Evolutionary conservation across 1,140 invertebrate genomes (phyloP).

Genomic region (Maconellicoccus hirsutus): DNA sequence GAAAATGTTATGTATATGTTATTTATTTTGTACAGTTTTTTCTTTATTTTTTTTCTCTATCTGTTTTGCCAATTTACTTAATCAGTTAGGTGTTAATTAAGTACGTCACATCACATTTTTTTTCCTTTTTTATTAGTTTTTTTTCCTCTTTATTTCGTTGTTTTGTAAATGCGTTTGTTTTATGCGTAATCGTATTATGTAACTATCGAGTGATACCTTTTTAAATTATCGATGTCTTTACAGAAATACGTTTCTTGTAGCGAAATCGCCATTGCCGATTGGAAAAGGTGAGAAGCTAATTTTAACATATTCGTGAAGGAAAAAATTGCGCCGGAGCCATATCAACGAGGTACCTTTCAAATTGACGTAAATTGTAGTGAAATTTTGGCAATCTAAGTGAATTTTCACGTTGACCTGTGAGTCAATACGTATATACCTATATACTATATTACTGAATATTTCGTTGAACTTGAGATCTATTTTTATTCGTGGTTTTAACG

Average conservation of each 20-base stretch:
- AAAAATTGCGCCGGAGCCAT: background rate
- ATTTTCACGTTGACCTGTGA: background rate
- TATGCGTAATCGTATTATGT: background rate
- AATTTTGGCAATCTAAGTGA: background rate
- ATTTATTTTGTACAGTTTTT: background rate
- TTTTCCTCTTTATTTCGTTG: background rate
- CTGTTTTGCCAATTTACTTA: background rate
- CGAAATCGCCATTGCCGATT: background rate
- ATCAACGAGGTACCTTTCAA: background rate
- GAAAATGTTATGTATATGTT: background rate
- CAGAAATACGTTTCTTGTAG: background rate
- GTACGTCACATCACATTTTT: slow-evolving; percentile 4
- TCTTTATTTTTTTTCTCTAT: background rate
- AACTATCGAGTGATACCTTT: background rate
- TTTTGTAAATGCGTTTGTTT: background rate
- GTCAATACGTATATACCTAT: background rate
- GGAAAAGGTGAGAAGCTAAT: too few species aligned
- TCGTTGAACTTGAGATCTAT: background rate
- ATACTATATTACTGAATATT: too few species aligned
- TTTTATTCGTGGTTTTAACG: background rate
- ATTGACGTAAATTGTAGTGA: background rate
- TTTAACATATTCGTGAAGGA: too few species aligned
- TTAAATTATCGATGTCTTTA: background rate
- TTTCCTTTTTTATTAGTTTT: background rate
- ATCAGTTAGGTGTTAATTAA: background rate